Evolutionary conservation across 1,140 invertebrate species (phyloP).

Genomic region (Drosophila parabipectinata): DNA sequence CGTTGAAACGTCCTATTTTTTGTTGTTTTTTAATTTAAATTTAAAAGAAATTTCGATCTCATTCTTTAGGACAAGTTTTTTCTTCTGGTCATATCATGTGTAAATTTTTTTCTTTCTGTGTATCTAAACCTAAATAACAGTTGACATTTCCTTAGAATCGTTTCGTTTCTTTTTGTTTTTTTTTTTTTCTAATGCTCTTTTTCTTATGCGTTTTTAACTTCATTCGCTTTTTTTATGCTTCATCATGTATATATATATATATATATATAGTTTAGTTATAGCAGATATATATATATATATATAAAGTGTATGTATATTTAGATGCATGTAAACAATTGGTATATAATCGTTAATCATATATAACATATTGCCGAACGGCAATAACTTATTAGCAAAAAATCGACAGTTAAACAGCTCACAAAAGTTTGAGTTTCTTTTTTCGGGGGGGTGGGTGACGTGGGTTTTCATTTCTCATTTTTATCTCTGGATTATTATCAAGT

Average conservation of each 20-base stretch:
- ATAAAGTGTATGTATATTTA: constrained; percentile 14
- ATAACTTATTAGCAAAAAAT: constrained; percentile 78
- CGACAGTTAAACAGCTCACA: constrained; percentile 79
- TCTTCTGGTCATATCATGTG: constrained; percentile 5
- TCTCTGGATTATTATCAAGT: constrained; percentile 23
- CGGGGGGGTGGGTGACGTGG: constrained; percentile 22
- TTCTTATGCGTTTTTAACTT: constrained; percentile 8
- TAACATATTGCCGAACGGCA: constrained; percentile 39
- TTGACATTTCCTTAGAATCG: constrained; percentile 38
- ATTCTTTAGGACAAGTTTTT: neutral
- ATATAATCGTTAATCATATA: constrained; percentile 46
- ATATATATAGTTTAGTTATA: constrained; percentile 23
- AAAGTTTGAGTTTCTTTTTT: constrained; percentile 51
- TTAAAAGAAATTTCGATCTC: neutral
- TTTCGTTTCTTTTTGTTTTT: constrained; percentile 26
- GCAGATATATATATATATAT: constrained; percentile 28
- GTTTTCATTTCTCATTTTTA: neutral
- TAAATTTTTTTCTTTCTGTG: constrained; percentile 13
- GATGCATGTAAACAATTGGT: constrained; percentile 34
- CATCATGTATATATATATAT: constrained; percentile 25
- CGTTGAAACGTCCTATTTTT: constrained; percentile 41
- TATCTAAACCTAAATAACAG: constrained; percentile 56
- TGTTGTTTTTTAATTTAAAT: neutral
- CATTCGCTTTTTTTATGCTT: constrained; percentile 1
- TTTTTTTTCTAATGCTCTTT: constrained; percentile 21